Conservation (phyloP, 2,797 vertebrate genomes). For the Morus bassanus region DNA sequence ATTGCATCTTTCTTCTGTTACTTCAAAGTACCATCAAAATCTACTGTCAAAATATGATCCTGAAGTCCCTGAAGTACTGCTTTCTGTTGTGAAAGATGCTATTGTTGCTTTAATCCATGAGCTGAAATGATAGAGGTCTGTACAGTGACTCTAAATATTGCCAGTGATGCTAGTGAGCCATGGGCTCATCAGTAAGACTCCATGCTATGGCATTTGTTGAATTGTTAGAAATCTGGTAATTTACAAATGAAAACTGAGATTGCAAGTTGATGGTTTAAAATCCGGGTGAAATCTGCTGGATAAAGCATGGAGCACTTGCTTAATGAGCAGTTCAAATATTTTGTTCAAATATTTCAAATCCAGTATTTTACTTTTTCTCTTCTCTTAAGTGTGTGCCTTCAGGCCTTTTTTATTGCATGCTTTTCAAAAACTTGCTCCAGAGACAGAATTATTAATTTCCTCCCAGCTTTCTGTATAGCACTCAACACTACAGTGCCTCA, state of each 20-base stretch:
- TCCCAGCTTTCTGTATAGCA: conserved; percentile 1
- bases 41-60: not conserved
- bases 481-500: not conserved
- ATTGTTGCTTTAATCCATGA: not conserved
- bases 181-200: not conserved
- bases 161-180: not conserved
- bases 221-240: not conserved
- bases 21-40: not conserved
- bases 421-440: conserved; percentile 42
- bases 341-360: not conserved
- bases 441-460: conserved; percentile 42
- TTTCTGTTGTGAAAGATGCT: not conserved
- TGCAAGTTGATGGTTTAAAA: not conserved
- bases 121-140: not conserved
- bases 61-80: not conserved
- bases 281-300: not conserved
- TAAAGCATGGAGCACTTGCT: not conserved
- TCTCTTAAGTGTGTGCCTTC: not conserved
- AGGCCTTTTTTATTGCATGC: not conserved
- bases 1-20: not conserved
- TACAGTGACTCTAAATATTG: not conserved
- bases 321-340: not conserved
- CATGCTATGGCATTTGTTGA: not conserved
- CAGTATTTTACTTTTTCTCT: not conserved
- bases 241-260: not conserved